These are phyloP conservation scores for Melipona beecheii DNA, from an alignment of 2,888 invertebrate genomes.

Conservation along the genomic window DNA sequence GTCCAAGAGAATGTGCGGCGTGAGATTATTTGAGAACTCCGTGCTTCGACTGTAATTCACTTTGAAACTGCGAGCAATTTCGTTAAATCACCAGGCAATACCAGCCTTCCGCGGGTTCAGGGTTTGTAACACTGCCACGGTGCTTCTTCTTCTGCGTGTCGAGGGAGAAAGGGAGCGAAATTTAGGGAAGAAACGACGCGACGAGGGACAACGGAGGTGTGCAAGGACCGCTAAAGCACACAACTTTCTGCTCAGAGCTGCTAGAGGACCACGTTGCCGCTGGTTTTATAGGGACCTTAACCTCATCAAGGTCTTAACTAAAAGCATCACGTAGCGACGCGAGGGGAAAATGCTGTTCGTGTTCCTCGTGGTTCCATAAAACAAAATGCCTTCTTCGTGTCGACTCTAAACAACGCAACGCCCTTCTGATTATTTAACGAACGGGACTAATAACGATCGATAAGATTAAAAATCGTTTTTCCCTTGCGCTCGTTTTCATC, in stretches of 20 bases:
- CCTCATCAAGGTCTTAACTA: constrained; percentile 61
- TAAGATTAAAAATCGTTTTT: too few relatives aligned
- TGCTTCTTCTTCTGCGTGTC: constrained; percentile 22
- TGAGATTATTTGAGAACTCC: constrained; percentile 49
- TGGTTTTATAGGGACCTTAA: constrained; percentile 57
- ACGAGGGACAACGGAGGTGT: not conserved
- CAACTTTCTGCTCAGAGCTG: constrained; percentile 20
- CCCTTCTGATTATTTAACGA: not conserved
- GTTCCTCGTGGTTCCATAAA: constrained; percentile 20
- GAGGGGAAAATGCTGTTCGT: constrained; percentile 41
- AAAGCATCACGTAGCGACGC: constrained; percentile 57
- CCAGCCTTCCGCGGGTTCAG: constrained; percentile 4
- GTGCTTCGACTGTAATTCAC: constrained; percentile 64
- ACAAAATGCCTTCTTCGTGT: constrained; percentile 8
- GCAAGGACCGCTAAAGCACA: constrained; percentile 10
- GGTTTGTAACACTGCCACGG: constrained; percentile 33
- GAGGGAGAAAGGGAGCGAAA: constrained; percentile 9
- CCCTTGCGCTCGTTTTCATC: not conserved
- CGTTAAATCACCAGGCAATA: constrained; percentile 67
- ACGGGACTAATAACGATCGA: too few relatives aligned
- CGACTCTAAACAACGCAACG: not conserved
- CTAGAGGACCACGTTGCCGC: constrained; percentile 24
- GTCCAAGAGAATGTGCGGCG: constrained; percentile 34
- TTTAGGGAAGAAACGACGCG: constrained; percentile 23
- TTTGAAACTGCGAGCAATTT: constrained; percentile 70